Evolutionary conservation across 92 coral and sea anemone species (phyloP), one percentile per base, ranked within the genome.

Genomic region (Porites cylindrica): DNA sequence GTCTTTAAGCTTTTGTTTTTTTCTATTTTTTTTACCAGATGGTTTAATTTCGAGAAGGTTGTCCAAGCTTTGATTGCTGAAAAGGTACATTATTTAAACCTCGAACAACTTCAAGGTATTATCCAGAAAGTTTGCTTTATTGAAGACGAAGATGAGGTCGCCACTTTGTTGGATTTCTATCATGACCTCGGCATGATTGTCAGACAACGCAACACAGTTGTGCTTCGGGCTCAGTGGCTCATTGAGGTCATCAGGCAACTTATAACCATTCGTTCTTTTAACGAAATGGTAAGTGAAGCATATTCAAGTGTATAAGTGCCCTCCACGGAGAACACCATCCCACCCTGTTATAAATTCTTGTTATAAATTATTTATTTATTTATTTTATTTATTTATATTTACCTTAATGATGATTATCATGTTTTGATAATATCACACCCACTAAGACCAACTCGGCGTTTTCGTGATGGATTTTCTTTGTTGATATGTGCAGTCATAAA

Each of bases 11-110:
- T 29, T 29, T 54, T 54, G 14, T 54, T 54, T 54, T 13, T 9
- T 54, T 67, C 75, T 29, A 74, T 74, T 3, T 18, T 76, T 29
- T 0, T 29, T 29, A 29, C 32, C 8, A 82, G 95, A 14, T 89
- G 95, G 95, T 86, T 92, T 26, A 89, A 66, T 23, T 92, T 92
- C 53, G 93, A 92, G 79, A 89, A 89, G 87, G 73, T 32, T 2
- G 50, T 69, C 14, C 47, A 69, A 11, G 85, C 88, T 4, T 79
- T 92, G 77, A 86, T 92, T 26, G 82, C 82, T 61, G 54, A 75
- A 51, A 76, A 89, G 54, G 89, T 87, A 3, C 21, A 79, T n/a
- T 64, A 92, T 54, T 20, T 92, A 80, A 77, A 77, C 29, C 67
- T 92, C 8, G 80, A 72, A 24, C 92, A 92, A 13, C 90, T 92